Evolutionary conservation across 1,140 invertebrate genomes (phyloP).

Genomic region (Panulirus ornatus): DNA sequence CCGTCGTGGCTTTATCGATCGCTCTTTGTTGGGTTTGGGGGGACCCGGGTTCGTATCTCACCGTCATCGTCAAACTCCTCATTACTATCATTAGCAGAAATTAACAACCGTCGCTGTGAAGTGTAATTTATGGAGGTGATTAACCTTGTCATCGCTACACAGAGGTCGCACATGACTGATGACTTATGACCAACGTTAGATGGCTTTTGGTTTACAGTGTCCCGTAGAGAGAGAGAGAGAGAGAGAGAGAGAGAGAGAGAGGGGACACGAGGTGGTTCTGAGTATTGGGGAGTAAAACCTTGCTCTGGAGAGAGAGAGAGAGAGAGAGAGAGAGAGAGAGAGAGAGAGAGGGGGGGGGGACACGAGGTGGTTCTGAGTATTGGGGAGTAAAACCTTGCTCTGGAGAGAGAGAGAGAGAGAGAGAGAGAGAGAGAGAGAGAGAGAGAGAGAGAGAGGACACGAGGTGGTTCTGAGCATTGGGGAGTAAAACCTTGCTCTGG

Average conservation of each 20-base stretch:
- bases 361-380: not conserved
- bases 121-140: too few relatives aligned
- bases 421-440: not conserved
- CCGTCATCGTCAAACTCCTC: too few relatives aligned
- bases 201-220: too few relatives aligned
- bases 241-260: not conserved
- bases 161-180: too few relatives aligned
- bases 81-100: too few relatives aligned
- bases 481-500: not conserved
- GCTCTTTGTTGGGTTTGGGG: too few relatives aligned
- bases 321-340: not conserved
- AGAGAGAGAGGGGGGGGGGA: not conserved
- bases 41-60: too few relatives aligned
- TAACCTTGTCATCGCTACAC: too few relatives aligned
- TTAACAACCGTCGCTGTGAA: too few relatives aligned
- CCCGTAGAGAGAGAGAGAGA: too few relatives aligned
- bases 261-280: not conserved
- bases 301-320: not conserved
- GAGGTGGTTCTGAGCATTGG: not conserved
- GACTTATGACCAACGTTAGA: too few relatives aligned
- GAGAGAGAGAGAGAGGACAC: not conserved
- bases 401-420: slow-evolving; percentile 13
- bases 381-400: not conserved
- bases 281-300: not conserved
- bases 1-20: too few relatives aligned